Conservation (phyloP, 2,888 invertebrate species). For the Matsumyia berberina region DNA sequence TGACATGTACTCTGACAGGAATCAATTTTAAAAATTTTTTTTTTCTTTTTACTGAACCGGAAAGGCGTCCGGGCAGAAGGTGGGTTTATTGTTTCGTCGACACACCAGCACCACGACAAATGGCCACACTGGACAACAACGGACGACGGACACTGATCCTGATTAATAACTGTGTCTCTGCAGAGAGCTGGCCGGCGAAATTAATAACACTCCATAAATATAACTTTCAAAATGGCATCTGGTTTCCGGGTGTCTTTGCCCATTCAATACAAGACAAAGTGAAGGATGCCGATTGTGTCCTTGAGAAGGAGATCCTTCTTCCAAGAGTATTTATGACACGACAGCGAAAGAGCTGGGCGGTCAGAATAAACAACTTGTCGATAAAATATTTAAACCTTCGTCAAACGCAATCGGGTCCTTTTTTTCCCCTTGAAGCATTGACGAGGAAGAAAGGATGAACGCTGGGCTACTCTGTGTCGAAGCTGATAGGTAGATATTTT, state of each 20-base stretch:
- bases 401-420: slow-evolving; percentile 39
- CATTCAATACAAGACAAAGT: slow-evolving; percentile 50
- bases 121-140: slow-evolving; percentile 1
- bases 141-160: slow-evolving; percentile 26
- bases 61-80: neutral
- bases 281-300: slow-evolving; percentile 53
- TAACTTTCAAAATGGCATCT: slow-evolving; percentile 61
- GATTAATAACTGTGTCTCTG: slow-evolving; percentile 24
- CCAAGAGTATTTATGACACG: slow-evolving; percentile 21
- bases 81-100: slow-evolving; percentile 14
- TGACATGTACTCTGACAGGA: slow-evolving; percentile 53
- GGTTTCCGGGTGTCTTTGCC: slow-evolving; percentile 47
- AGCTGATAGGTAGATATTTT: slow-evolving; percentile 24
- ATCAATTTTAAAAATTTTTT: slow-evolving; percentile 60
- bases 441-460: neutral
- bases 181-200: slow-evolving; percentile 31
- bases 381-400: slow-evolving; percentile 73
- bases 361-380: slow-evolving; percentile 57
- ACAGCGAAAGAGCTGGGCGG: slow-evolving; percentile 26
- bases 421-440: neutral
- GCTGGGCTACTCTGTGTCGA: neutral
- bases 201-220: slow-evolving; percentile 68
- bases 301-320: slow-evolving; percentile 31
- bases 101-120: slow-evolving; percentile 2
- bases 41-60: neutral